Percentiles rank a stretch among this genome's conserved stretches.
Evolutionary conservation across 2,113 vertebrate genomes (phyloP).

Genomic region (Platycercus adscitus): DNA sequence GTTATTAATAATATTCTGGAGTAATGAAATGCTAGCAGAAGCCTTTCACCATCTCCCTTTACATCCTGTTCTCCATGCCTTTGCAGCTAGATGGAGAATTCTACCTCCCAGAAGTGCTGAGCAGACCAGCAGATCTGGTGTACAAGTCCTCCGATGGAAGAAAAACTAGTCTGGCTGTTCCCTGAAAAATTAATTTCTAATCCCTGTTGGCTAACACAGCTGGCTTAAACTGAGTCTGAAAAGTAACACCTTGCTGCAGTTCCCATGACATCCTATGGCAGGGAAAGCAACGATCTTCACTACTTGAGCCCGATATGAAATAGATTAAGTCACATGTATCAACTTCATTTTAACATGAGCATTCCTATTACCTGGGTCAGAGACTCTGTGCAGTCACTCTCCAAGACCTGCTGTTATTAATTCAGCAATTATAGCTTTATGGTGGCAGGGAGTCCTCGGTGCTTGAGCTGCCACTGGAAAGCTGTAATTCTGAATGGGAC

Average conservation of each 20-base stretch:
- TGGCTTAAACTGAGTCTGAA: background rate
- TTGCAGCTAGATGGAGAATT: background rate
- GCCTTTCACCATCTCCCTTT: background rate
- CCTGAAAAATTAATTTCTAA: background rate
- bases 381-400: slow-evolving; percentile 24
- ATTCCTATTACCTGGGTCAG: slow-evolving; percentile 53
- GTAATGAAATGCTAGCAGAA: background rate
- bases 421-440: slow-evolving; percentile 58
- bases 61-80: background rate
- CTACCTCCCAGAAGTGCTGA: background rate
- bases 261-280: background rate
- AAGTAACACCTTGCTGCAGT: background rate
- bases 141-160: background rate
- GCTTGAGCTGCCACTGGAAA: slow-evolving; percentile 38
- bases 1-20: background rate
- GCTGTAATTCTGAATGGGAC: slow-evolving; percentile 65
- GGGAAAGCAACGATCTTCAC: background rate
- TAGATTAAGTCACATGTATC: slow-evolving; percentile 28
- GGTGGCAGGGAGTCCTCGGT: background rate
- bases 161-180: background rate
- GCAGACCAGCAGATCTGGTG: background rate
- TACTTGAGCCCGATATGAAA: background rate
- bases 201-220: background rate
- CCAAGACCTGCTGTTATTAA: slow-evolving; percentile 29
- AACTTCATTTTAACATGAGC: slow-evolving; percentile 38